Percentiles rank a stretch among this genome's conserved stretches.
These are phyloP conservation scores for Sylvilagus bachmani DNA, from an alignment of 2,113 vertebrate species.

Conservation along the genomic window DNA sequence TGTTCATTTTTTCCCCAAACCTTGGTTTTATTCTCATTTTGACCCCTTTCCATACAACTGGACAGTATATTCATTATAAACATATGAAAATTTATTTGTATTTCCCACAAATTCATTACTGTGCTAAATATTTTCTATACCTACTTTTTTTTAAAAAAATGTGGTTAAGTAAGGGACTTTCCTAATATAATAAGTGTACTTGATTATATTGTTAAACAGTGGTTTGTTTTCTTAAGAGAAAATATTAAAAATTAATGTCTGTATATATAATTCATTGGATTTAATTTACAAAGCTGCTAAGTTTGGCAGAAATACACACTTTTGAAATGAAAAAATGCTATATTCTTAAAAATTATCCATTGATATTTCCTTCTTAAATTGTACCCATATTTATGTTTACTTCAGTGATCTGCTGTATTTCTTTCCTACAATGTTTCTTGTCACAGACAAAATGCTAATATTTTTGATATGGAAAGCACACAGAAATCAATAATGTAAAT, in stretches of 20 bases:
- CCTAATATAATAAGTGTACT: not conserved
- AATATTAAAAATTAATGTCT: slow-evolving; percentile 31
- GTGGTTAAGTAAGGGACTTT: not conserved
- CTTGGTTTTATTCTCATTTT: not conserved
- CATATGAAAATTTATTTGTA: not conserved
- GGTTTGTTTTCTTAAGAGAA: slow-evolving; percentile 25
- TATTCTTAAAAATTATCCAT: slow-evolving; percentile 49
- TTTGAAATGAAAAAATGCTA: slow-evolving; percentile 37
- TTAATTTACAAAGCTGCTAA: not conserved
- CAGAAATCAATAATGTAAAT: slow-evolving; percentile 65
- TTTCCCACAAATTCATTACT: not conserved
- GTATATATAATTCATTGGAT: not conserved
- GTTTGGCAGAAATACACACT: not conserved
- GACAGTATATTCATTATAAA: slow-evolving; percentile 28
- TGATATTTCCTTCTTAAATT: not conserved
- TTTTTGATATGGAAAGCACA: slow-evolving; percentile 39
- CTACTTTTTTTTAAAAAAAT: slow-evolving; percentile 41
- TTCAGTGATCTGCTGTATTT: slow-evolving; percentile 7
- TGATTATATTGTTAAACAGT: slow-evolving; percentile 20
- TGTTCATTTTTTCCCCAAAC: not conserved
- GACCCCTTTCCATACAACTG: not conserved
- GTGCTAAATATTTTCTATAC: slow-evolving; percentile 23
- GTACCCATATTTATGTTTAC: slow-evolving; percentile 14
- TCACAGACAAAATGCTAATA: slow-evolving; percentile 43
- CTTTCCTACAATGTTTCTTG: slow-evolving; percentile 35